phyloP scores from a whole-genome alignment of 2,113 vertebrate genomes.

The Lepisosteus oculatus region DNA sequence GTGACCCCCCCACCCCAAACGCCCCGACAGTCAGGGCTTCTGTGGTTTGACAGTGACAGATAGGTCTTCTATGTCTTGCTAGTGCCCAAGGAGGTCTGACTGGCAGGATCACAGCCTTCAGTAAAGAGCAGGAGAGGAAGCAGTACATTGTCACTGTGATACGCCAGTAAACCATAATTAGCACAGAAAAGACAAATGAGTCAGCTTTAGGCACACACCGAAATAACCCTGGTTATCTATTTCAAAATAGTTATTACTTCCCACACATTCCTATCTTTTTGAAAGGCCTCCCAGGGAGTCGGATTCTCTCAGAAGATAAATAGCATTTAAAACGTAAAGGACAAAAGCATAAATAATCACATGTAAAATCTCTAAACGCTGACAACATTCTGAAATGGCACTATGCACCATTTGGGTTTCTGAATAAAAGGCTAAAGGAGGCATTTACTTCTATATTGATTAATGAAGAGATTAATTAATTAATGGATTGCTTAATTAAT shows the following conservation, averaged over 20 bases:
- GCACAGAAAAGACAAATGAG: background rate
- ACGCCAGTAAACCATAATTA: background rate
- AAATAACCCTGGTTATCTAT: slow-evolving; percentile 14
- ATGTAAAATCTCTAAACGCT: background rate
- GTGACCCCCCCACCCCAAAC: too few species aligned
- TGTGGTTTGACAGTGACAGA: background rate
- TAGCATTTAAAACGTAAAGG: slow-evolving; percentile 8
- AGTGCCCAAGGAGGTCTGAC: background rate
- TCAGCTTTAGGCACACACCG: background rate
- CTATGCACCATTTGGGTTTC: background rate
- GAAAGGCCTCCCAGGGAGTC: slow-evolving; percentile 12
- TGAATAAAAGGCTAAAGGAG: too few species aligned
- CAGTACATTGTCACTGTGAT: background rate
- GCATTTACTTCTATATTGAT: too few species aligned
- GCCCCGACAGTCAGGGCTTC: too few species aligned
- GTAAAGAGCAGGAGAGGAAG: slow-evolving; percentile 6
- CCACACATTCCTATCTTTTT: slow-evolving; percentile 15
- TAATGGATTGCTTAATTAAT: too few species aligned
- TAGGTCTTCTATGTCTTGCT: background rate
- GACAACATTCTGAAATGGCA: background rate
- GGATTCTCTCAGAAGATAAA: slow-evolving; percentile 12
- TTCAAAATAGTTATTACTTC: slow-evolving; percentile 22
- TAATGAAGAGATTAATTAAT: too few species aligned
- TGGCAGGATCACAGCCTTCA: background rate
- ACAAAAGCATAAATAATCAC: background rate